These are phyloP conservation scores for Scyliorhinus canicula DNA, from an alignment of 2,797 vertebrate species.

Conservation along the genomic window DNA sequence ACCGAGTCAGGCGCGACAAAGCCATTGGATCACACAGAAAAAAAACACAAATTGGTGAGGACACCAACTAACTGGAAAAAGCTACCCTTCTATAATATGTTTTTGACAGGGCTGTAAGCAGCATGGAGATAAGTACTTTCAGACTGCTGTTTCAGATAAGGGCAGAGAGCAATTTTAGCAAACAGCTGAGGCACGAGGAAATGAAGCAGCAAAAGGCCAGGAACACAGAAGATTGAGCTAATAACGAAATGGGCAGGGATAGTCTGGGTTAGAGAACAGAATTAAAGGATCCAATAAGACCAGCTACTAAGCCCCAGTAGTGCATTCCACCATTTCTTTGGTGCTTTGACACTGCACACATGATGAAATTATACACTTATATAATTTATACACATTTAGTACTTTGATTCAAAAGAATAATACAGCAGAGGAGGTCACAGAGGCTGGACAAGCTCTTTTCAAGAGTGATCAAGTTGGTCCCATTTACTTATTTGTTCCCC, in stretches of 20 bases:
- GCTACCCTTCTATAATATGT: not conserved
- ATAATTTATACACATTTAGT: not conserved
- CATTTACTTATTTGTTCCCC: not conserved
- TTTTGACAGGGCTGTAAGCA: not conserved
- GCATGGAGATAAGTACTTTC: not conserved
- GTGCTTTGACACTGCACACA: not conserved
- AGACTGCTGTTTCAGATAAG: not conserved
- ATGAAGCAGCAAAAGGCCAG: not conserved
- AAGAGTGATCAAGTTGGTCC: not conserved
- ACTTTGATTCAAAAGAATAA: not conserved
- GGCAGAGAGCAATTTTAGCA: not conserved
- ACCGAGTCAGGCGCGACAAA: no score
- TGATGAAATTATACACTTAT: not conserved
- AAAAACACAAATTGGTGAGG: not conserved
- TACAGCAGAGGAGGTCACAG: not conserved
- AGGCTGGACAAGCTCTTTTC: not conserved
- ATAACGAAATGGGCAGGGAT: not conserved
- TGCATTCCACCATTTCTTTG: not conserved
- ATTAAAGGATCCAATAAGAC: not conserved
- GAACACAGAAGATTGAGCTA: not conserved
- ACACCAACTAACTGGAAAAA: not conserved
- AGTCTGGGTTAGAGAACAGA: not conserved
- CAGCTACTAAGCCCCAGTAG: not conserved
- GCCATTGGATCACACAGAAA: no score
- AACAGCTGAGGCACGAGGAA: not conserved